Base-by-base conservation (phyloP, 2,113 vertebrate species). In the Spizaetus ornatus region DNA sequence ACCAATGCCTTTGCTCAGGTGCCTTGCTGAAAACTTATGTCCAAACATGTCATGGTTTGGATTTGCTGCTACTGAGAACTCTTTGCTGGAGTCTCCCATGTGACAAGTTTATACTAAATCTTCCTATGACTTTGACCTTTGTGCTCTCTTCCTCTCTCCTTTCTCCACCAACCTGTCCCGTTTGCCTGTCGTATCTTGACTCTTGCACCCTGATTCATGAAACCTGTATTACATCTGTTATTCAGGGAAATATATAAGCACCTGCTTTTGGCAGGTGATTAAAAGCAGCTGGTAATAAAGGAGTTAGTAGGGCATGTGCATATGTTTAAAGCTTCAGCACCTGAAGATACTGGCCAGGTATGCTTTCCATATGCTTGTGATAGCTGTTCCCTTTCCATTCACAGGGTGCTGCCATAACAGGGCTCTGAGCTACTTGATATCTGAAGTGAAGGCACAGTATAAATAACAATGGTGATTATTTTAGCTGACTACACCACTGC, bases 281-380 rank as follows among this genome's bases (percentile, higher is more conserved):
- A 63, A 79, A 93, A 93, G 58, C 82, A 95, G 55, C 55, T 66
- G 66, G 62, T 50, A 94, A 79, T 86, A 82, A 93, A 84, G 77
- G 78, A 70, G 82, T 85, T 32, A 42, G 58, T 80, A 58, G 62
- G 74, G 77, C 40, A 45, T n/a, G 40, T 85, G 82, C 67, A 23
- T 63, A 70, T 86, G 80, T 27, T 74, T 96, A 81, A 88, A 95
- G 53, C 63, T 88, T 88, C 80, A 86, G 69, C 88, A 95, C 80
- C 76, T 95, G 62, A 90, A 79, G 78, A 45, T 38, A 27, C 40
- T 38, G 82, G 25, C 55, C 71, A 92, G 86, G 71, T 83, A 48
- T 32, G 31, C 31, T 74, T 83, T 48, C 45, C 55, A 62, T 32
- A n/a, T 62, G 59, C 71, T 43, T 62, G 27, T 55, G 43, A 22